A percentile compares a stretch with the other conserved stretches of the same genome.
Conservation (phyloP, 2,888 invertebrate species). For the Salpingus planirostris region DNA sequence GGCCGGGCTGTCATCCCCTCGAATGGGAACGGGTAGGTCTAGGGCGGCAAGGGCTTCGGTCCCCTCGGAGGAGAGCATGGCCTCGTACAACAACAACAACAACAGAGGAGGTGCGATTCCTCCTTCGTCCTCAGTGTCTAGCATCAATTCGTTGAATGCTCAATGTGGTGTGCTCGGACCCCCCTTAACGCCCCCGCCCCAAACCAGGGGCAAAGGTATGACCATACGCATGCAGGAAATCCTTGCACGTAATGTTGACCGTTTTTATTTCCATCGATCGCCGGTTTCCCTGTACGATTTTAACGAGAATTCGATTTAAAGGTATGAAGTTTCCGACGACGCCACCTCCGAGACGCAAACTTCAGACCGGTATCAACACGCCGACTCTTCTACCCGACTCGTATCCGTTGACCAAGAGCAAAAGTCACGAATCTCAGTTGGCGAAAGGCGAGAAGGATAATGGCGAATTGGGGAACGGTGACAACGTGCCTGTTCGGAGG, state of each 20-base stretch:
- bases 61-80: constrained; percentile 50
- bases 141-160: constrained; percentile 43
- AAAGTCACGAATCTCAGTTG: constrained; percentile 86
- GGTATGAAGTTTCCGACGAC: constrained; percentile 73
- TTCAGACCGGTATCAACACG: constrained; percentile 14
- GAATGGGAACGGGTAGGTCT: constrained; percentile 42
- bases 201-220: constrained; percentile 39
- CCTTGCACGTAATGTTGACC: too few relatives aligned
- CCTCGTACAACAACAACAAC: constrained; percentile 41
- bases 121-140: constrained; percentile 46
- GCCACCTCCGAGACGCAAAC: constrained; percentile 65
- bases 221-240: too few relatives aligned
- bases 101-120: constrained; percentile 35
- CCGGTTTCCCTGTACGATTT: not conserved
- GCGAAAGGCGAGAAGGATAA: constrained; percentile 48
- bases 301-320: too few relatives aligned
- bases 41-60: constrained; percentile 48
- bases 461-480: constrained; percentile 15
- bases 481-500: constrained; percentile 28
- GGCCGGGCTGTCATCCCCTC: constrained; percentile 44
- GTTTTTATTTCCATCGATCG: too few relatives aligned
- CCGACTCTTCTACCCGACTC: constrained; percentile 43
- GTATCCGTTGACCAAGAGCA: constrained; percentile 74
- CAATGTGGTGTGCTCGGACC: constrained; percentile 32
- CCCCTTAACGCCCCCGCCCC: constrained; percentile 36